These are phyloP conservation scores for Novumbra hubbsi DNA, from an alignment of 2,797 vertebrate genomes.

Conservation along the genomic window DNA sequence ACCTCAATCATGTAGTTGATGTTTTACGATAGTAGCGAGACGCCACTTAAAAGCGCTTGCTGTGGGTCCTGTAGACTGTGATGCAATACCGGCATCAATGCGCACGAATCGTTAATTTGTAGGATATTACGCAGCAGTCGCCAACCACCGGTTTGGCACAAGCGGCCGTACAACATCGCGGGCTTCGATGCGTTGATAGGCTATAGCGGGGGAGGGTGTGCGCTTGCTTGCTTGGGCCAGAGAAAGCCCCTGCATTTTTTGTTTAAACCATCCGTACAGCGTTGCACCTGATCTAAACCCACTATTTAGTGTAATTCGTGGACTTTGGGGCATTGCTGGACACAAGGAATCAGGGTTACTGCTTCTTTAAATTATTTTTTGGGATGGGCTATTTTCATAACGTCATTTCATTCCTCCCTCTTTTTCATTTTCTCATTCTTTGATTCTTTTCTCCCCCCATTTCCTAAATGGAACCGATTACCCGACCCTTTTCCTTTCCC, in stretches of 20 bases:
- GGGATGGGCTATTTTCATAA: constrained; percentile 73
- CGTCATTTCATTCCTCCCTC: constrained; percentile 71
- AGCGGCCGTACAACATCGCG: constrained; percentile 20
- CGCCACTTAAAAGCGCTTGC: neutral
- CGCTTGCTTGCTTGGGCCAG: constrained; percentile 17
- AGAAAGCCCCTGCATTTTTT: constrained; percentile 25
- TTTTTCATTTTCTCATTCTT: constrained; percentile 62
- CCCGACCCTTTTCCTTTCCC: constrained; percentile 53
- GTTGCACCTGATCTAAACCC: constrained; percentile 16
- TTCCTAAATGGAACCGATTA: constrained; percentile 68
- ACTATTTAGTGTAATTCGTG: constrained; percentile 11
- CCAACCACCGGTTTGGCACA: neutral
- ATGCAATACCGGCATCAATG: neutral
- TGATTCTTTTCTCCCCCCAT: constrained; percentile 56
- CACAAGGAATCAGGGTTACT: constrained; percentile 50
- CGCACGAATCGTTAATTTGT: neutral
- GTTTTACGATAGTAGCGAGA: neutral
- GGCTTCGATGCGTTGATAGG: constrained; percentile 9
- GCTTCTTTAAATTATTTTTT: constrained; percentile 69
- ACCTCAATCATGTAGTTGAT: neutral
- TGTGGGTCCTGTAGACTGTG: neutral
- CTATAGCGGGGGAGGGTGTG: constrained; percentile 25
- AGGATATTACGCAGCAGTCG: constrained; percentile 2
- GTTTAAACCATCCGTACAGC: constrained; percentile 21
- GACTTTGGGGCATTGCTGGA: constrained; percentile 21